Percentiles rank a stretch among this genome's conserved stretches.
phyloP scores from a whole-genome alignment of 2,113 vertebrate species.

The Tragelaphus buxtoni region DNA sequence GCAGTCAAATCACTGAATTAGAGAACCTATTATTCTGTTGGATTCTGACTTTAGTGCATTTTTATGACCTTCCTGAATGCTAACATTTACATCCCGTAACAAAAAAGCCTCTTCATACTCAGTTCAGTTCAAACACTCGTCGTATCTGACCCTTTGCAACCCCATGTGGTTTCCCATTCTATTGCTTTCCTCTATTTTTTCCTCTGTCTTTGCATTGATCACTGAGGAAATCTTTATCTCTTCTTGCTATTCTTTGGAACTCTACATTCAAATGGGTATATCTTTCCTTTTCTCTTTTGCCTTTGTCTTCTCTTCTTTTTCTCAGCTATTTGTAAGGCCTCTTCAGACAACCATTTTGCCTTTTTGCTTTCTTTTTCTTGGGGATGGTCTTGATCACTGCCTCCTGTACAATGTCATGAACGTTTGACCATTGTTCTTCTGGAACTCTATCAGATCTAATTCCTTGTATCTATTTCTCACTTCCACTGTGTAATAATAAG shows the following conservation, averaged over 20 bases:
- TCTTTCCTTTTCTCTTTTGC: background rate
- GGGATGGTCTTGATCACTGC: background rate
- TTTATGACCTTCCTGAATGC: background rate
- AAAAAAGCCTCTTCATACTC: background rate
- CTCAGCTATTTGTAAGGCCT: background rate
- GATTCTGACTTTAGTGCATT: background rate
- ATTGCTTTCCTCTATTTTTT: no score
- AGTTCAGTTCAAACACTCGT: background rate
- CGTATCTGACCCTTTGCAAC: background rate
- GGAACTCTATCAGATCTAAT: background rate
- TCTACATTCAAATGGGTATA: background rate
- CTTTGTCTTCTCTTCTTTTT: background rate
- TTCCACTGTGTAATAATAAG: no score
- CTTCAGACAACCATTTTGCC: background rate
- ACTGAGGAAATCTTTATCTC: background rate
- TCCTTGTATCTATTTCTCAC: background rate
- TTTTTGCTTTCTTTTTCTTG: background rate
- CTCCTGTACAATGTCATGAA: background rate
- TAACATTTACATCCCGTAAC: background rate
- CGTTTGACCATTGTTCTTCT: no score
- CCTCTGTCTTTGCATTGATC: background rate
- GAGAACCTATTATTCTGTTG: background rate
- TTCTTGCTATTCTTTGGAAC: background rate
- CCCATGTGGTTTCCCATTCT: background rate
- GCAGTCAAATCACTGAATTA: background rate